These are phyloP conservation scores for Notothenia coriiceps DNA, from an alignment of 2,113 vertebrate species.

Conservation along the genomic window DNA sequence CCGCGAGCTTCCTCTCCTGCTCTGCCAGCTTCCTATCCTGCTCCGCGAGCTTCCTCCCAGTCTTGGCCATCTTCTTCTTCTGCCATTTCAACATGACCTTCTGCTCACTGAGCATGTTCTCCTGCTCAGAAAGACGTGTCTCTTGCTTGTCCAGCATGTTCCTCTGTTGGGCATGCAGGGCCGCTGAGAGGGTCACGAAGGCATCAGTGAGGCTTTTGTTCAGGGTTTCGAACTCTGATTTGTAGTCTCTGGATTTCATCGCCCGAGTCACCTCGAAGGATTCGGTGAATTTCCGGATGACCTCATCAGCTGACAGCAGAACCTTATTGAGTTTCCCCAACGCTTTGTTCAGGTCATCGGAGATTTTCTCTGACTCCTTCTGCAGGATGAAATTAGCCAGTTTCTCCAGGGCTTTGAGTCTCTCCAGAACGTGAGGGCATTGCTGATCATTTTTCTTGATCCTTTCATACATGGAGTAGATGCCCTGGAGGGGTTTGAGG, in stretches of 20 bases:
- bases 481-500: background rate
- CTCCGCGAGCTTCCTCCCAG: no score
- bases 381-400: background rate
- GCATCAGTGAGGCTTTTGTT: background rate
- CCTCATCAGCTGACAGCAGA: background rate
- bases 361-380: background rate
- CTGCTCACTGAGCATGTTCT: background rate
- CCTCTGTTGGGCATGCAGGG: background rate
- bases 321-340: background rate
- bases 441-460: background rate
- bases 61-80: background rate
- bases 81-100: background rate
- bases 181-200: background rate
- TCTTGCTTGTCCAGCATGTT: background rate
- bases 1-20: no score
- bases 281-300: background rate
- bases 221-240: background rate
- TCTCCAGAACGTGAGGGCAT: background rate
- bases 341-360: background rate
- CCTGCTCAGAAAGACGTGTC: background rate
- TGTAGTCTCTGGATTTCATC: no score
- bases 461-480: background rate
- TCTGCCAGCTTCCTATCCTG: no score
- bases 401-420: background rate
- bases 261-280: accelerated